These are phyloP conservation scores for Bellardia pandia DNA, from an alignment of 2,888 invertebrate genomes.

Conservation along the genomic window DNA sequence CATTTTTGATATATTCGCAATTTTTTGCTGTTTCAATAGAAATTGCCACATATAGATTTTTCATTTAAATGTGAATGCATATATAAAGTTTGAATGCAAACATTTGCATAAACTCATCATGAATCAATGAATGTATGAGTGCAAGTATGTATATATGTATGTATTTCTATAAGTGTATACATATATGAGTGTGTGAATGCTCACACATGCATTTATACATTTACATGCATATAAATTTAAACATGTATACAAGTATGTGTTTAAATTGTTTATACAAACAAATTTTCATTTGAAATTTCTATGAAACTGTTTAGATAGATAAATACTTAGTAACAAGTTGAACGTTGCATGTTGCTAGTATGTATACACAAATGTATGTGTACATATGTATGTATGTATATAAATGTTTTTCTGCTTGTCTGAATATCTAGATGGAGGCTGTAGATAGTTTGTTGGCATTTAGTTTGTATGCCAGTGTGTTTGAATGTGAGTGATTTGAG, in stretches of 20 bases:
- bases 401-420: neutral
- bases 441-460: conserved; percentile 1
- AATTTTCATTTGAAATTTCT: conserved; percentile 14
- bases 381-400: neutral
- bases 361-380: neutral
- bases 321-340: conserved; percentile 32
- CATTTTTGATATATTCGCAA: neutral
- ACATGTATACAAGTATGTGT: neutral
- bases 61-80: conserved; percentile 46
- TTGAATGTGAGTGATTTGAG: conserved; percentile 4
- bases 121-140: neutral
- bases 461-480: neutral
- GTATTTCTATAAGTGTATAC: neutral
- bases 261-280: conserved; percentile 1
- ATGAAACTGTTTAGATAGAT: conserved; percentile 16
- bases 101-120: conserved; percentile 24
- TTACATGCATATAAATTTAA: too few relatives aligned
- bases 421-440: neutral
- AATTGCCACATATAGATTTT: conserved; percentile 13
- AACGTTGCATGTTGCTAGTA: neutral
- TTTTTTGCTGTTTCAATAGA: conserved; percentile 28
- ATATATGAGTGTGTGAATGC: neutral
- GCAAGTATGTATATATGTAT: neutral
- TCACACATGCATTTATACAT: neutral
- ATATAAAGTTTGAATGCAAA: conserved; percentile 37